Base-by-base conservation (phyloP, 2,797 vertebrate species). In the Prunella strophiata region DNA sequence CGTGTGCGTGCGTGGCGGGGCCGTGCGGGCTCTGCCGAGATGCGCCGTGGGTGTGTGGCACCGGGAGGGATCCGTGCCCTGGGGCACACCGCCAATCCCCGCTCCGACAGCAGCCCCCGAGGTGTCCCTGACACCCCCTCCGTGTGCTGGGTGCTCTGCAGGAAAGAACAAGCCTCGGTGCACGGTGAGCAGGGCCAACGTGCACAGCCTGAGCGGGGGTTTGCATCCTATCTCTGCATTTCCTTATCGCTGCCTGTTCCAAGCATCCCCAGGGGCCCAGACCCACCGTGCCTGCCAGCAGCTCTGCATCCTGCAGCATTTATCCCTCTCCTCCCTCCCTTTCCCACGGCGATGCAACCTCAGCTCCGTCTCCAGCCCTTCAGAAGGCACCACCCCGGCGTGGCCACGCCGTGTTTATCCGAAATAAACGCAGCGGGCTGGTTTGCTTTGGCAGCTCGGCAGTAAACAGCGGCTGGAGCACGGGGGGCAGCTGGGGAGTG, bases 391-490 rank as follows among this genome's bases (percentile, higher is more conserved):
- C 95, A 82, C 63, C 91, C 96, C 88, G 52, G 81, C 26, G 61
- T 68, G 93, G 96, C 92, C 17, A 16, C 29, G 43, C 67, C 26
- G 76, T 89, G 95, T 97, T 97, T 97, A 97, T 96, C 93, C 85
- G 16, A 96, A 94, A 92, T 84, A 59, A 52, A 34, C 11, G 93
- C 79, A 34, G 96, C 36, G 30, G 96, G 75, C 72, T 75, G 89
- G 88, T 97, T 98, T 97, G 75, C 96, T 98, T 98, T 96, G 97
- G 97, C 96, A 91, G 92, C 32, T 96, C 95, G 81, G 97, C 91
- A 79, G 94, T 98, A 97, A 98, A 98, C 94, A 96, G 87, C 29
- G 96, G 83, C 85, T 89, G 86, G 82, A 94, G 96, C 87, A 1
- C 38, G 92, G 96, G 96, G 97, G 98, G 97, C 96, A 97, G 98